Conservation (phyloP, 2,888 invertebrate genomes). For the Baccha elongata region DNA sequence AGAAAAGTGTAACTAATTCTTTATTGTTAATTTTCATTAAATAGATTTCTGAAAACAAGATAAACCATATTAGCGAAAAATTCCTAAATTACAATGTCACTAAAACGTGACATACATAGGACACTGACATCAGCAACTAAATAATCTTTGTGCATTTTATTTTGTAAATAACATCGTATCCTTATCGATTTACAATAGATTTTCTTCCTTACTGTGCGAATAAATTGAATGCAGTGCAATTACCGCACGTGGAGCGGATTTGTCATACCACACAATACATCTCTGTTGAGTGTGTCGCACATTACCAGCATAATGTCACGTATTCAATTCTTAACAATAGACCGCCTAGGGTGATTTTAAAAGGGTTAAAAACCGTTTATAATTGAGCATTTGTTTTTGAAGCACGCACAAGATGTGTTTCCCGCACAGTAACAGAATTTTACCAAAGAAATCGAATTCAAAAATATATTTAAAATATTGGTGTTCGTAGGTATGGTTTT, state of each 20-base stretch:
- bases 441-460: too few species aligned
- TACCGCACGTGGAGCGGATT: constrained; percentile 21
- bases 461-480: too few species aligned
- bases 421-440: constrained; percentile 5
- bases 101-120: neutral
- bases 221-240: neutral
- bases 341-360: constrained; percentile 41
- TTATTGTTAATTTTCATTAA: too few species aligned
- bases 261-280: constrained; percentile 33
- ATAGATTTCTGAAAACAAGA: too few species aligned
- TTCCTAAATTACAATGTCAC: too few species aligned
- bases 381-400: constrained; percentile 21
- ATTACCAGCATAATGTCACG: constrained; percentile 58
- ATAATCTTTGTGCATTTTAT: too few species aligned
- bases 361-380: constrained; percentile 42
- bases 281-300: constrained; percentile 26
- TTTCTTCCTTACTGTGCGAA: constrained; percentile 6
- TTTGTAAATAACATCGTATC: neutral
- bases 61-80: too few species aligned
- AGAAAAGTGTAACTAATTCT: too few species aligned
- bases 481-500: too few species aligned
- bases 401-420: constrained; percentile 16
- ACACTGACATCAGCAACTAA: neutral
- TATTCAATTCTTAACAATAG: constrained; percentile 33
- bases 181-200: neutral